These are phyloP conservation scores for Anagrus nilaparvatae DNA, from an alignment of 1,140 invertebrate species.

Conservation along the genomic window DNA sequence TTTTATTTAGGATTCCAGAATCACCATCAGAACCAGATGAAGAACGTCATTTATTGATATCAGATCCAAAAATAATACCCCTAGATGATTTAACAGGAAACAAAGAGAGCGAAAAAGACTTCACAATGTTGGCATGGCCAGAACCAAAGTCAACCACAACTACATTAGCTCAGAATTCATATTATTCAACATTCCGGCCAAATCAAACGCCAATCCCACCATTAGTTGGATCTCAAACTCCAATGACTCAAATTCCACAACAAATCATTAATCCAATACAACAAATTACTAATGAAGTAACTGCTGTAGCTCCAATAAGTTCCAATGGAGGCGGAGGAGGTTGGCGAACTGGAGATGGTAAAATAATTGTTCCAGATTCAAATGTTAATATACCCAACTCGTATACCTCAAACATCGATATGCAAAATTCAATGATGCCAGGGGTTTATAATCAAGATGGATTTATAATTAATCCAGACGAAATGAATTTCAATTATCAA, in stretches of 20 bases:
- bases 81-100: constrained; percentile 77
- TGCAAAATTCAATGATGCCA: constrained; percentile 31
- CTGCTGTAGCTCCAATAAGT: constrained; percentile 16
- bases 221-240: constrained; percentile 14
- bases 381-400: constrained; percentile 24
- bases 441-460: constrained; percentile 46
- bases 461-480: constrained; percentile 31
- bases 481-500: constrained; percentile 34
- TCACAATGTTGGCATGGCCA: constrained; percentile 64
- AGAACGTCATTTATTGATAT: constrained; percentile 60
- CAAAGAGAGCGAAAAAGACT: constrained; percentile 67
- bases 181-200: constrained; percentile 16
- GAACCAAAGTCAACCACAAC: constrained; percentile 55
- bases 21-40: constrained; percentile 74
- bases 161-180: constrained; percentile 7
- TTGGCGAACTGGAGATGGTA: constrained; percentile 42
- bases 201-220: constrained; percentile 17
- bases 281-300: constrained; percentile 23
- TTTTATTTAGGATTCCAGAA: constrained; percentile 60
- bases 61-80: constrained; percentile 74
- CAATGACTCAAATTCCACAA: constrained; percentile 24
- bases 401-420: constrained; percentile 34
- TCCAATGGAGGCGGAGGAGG: constrained; percentile 26
- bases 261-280: constrained; percentile 33
- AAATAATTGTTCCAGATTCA: constrained; percentile 39